phyloP scores from a whole-genome alignment of 2,888 invertebrate genomes.

The Autographa gamma region DNA sequence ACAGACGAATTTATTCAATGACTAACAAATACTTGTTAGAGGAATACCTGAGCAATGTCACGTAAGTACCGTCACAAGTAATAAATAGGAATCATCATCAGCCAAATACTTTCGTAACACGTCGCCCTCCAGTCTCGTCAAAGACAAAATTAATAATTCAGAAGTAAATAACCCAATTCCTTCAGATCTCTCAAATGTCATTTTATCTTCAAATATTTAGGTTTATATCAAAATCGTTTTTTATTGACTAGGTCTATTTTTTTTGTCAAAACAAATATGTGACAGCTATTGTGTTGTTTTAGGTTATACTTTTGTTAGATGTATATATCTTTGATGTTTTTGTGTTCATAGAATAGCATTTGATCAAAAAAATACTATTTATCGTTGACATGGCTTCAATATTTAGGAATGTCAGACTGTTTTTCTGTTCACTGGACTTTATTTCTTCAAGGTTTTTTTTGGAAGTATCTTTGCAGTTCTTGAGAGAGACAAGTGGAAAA shows the following conservation, averaged over 20 bases:
- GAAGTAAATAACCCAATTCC: background rate
- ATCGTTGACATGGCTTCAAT: background rate
- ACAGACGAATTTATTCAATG: slow-evolving; percentile 9
- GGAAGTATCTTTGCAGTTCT: too few species aligned
- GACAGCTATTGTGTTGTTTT: background rate
- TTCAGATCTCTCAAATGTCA: background rate
- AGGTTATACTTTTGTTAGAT: background rate
- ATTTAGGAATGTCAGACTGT: background rate
- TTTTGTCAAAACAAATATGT: background rate
- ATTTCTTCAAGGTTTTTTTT: background rate
- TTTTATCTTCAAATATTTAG: background rate
- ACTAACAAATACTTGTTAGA: background rate
- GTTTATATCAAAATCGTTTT: background rate
- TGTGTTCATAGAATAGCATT: background rate
- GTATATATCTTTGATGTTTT: slow-evolving; percentile 2
- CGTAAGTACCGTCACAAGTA: slow-evolving; percentile 3
- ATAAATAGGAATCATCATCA: slow-evolving; percentile 2
- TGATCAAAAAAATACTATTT: background rate
- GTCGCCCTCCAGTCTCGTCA: background rate
- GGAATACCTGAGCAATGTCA: slow-evolving; percentile 22
- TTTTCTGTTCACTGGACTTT: background rate
- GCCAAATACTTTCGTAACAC: background rate
- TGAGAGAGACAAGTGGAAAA: too few species aligned
- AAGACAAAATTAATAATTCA: background rate
- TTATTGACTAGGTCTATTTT: background rate